Percentiles rank a stretch among this genome's conserved stretches.
phyloP scores from a whole-genome alignment of 1,140 invertebrate genomes.

The Lepidurus couesii region DNA sequence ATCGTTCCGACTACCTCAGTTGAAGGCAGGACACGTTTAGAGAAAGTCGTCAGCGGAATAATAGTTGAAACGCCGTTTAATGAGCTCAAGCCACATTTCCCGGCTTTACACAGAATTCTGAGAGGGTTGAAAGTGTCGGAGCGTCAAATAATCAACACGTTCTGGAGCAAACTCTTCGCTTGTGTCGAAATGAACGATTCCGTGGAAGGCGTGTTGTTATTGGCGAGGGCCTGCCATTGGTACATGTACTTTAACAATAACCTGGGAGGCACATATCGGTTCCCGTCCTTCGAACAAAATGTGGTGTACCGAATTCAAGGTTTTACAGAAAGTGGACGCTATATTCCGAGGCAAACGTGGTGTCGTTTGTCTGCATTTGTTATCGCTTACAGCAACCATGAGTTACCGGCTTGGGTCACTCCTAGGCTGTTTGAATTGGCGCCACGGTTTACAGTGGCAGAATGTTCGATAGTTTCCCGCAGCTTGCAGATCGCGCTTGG shows the following conservation, averaged over 20 bases:
- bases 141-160: constrained; percentile 34
- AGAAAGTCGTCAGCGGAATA: neutral
- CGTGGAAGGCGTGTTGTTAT: neutral
- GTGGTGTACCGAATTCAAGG: constrained; percentile 44
- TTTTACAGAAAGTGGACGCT: constrained; percentile 38
- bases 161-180: constrained; percentile 33
- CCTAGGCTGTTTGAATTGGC: constrained; percentile 35
- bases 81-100: constrained; percentile 8
- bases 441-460: constrained; percentile 35
- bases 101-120: constrained; percentile 30
- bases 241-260: constrained; percentile 53
- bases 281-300: constrained; percentile 46
- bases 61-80: neutral
- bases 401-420: constrained; percentile 35
- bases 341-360: constrained; percentile 9
- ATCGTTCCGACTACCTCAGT: constrained; percentile 18
- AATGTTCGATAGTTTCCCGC: constrained; percentile 36
- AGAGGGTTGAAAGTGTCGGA: constrained; percentile 31
- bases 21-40: constrained; percentile 23
- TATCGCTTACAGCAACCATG: constrained; percentile 44
- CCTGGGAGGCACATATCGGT: constrained; percentile 47
- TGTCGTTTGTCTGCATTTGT: constrained; percentile 45
- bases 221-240: constrained; percentile 35
- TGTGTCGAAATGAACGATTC: neutral
- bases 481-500: constrained; percentile 33